Conservation (phyloP, 2,888 invertebrate species). For the Helobdella robusta region DNA sequence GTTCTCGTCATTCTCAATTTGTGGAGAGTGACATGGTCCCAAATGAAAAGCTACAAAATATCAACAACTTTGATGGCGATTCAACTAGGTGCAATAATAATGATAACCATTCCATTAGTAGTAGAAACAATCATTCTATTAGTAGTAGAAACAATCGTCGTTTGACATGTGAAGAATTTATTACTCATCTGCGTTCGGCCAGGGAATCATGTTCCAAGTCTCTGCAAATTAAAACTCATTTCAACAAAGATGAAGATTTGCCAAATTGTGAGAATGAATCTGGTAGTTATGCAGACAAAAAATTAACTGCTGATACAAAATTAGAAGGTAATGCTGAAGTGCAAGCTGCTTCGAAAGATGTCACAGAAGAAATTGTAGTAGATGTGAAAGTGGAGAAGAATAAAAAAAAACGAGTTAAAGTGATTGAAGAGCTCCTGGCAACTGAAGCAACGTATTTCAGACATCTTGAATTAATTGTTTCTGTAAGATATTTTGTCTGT, state of each 20-base stretch:
- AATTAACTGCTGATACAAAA: neutral
- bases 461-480: slow-evolving; percentile 60
- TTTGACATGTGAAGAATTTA: slow-evolving; percentile 23
- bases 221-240: neutral
- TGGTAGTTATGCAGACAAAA: neutral
- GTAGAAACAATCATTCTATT: too few species aligned
- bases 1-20: too few species aligned
- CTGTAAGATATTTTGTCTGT: slow-evolving; percentile 45
- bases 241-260: neutral
- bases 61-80: too few species aligned
- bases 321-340: neutral
- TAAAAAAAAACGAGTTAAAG: slow-evolving; percentile 46
- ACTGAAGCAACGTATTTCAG: slow-evolving; percentile 63
- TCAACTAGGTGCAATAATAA: too few species aligned
- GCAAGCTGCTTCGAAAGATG: neutral
- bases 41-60: too few species aligned
- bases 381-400: slow-evolving; percentile 5
- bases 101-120: too few species aligned
- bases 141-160: neutral
- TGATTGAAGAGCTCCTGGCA: slow-evolving; percentile 61
- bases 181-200: neutral
- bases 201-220: neutral
- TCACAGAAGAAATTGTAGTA: neutral
- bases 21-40: too few species aligned
- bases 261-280: neutral